These are phyloP conservation scores for Bubo bubo DNA, from an alignment of 2,113 vertebrate species.

Conservation along the genomic window DNA sequence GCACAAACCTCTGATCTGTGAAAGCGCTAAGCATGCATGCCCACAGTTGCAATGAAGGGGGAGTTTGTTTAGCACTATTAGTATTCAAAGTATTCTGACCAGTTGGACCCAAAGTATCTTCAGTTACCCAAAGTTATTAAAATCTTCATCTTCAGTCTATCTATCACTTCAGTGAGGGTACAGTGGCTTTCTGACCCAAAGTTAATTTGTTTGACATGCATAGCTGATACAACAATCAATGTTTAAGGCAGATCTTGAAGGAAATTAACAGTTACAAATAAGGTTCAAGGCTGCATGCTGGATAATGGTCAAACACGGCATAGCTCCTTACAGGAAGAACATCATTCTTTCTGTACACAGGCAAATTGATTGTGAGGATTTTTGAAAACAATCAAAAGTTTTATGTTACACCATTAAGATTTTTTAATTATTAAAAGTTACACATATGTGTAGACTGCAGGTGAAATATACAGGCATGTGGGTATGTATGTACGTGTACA, in stretches of 20 bases:
- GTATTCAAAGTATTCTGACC: background rate
- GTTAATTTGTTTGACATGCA: background rate
- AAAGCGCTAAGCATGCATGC: background rate
- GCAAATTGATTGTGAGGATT: background rate
- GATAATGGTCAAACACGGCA: background rate
- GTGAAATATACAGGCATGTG: background rate
- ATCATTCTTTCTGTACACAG: background rate
- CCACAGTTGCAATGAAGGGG: background rate
- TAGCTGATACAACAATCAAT: background rate
- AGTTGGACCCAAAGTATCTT: background rate
- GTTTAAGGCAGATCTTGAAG: background rate
- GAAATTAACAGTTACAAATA: background rate
- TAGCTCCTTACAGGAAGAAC: background rate
- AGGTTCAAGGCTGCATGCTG: background rate
- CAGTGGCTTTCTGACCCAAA: background rate
- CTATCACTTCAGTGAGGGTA: background rate
- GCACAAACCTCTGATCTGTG: background rate
- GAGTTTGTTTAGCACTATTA: background rate
- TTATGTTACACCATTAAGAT: background rate
- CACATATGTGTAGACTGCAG: background rate
- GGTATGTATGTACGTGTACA: background rate
- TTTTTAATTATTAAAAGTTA: background rate
- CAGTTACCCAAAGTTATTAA: background rate
- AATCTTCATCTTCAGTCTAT: background rate
- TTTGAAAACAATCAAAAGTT: background rate